Conservation (phyloP, 2,797 vertebrate species). For the Sebastes paucispinis region DNA sequence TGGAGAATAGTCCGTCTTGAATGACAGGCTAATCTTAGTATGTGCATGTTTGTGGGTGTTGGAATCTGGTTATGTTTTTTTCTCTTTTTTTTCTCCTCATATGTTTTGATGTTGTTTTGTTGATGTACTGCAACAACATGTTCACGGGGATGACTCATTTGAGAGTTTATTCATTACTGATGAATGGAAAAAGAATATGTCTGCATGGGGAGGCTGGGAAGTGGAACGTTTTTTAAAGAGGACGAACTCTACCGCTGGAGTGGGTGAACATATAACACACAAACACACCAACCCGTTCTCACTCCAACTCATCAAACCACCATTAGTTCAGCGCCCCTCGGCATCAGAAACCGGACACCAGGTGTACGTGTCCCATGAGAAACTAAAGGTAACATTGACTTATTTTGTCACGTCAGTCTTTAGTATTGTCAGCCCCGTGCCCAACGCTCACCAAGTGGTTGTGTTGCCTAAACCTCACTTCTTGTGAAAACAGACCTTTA, state of each 20-base stretch:
- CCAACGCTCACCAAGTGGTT: too few species aligned
- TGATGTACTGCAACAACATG: background rate
- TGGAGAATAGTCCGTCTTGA: background rate
- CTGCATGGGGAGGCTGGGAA: background rate
- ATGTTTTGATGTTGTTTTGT: background rate
- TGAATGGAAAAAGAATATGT: background rate
- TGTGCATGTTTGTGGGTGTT: background rate
- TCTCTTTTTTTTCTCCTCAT: background rate
- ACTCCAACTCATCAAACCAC: too few species aligned
- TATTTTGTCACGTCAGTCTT: too few species aligned
- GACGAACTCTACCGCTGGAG: background rate
- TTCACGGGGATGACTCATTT: background rate
- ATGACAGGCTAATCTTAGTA: conserved; percentile 23
- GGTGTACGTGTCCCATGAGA: too few species aligned
- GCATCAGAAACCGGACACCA: too few species aligned
- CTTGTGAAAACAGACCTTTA: too few species aligned
- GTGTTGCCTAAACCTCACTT: too few species aligned
- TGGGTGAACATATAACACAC: background rate
- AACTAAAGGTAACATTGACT: too few species aligned
- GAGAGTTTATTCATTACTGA: background rate
- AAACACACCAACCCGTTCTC: background rate
- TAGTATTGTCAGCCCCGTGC: too few species aligned
- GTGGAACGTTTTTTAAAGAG: background rate
- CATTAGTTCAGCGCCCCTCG: too few species aligned
- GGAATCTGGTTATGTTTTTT: background rate